Conservation (phyloP, 2,113 vertebrate genomes). For the Pelvicachromis taeniatus region DNA sequence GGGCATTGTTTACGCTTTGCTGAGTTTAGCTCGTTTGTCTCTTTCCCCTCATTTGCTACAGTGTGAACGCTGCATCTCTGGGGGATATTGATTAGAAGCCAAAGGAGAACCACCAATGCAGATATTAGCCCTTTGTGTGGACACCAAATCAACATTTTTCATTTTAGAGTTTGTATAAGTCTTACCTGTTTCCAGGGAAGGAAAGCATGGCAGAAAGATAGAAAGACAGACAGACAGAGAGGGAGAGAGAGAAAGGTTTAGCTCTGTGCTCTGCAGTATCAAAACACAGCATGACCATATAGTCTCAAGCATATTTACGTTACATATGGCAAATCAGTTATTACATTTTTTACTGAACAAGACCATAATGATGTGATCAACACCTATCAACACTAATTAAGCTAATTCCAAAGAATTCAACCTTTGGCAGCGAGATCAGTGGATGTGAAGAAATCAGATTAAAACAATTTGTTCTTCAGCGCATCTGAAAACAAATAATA, state of each 20-base stretch:
- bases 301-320: not conserved
- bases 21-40: conserved; percentile 58
- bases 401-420: not conserved
- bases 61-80: conserved; percentile 37
- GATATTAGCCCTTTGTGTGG: conserved; percentile 17
- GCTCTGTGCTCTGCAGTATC: not conserved
- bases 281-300: not conserved
- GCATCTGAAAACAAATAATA: not conserved
- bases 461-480: not conserved
- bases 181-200: conserved; percentile 36
- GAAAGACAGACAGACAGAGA: not conserved
- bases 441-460: not conserved
- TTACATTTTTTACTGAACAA: not conserved
- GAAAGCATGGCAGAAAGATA: conserved; percentile 15
- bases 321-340: not conserved
- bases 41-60: conserved; percentile 44
- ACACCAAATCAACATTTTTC: conserved; percentile 28
- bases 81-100: conserved; percentile 51
- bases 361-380: not conserved
- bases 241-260: not conserved
- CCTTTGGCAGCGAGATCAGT: conserved; percentile 1
- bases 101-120: conserved; percentile 11
- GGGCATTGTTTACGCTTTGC: conserved; percentile 52
- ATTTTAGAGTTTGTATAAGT: conserved; percentile 5
- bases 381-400: conserved; percentile 1